phyloP scores from a whole-genome alignment of 2,888 invertebrate species.

The Heliconius cydno region DNA sequence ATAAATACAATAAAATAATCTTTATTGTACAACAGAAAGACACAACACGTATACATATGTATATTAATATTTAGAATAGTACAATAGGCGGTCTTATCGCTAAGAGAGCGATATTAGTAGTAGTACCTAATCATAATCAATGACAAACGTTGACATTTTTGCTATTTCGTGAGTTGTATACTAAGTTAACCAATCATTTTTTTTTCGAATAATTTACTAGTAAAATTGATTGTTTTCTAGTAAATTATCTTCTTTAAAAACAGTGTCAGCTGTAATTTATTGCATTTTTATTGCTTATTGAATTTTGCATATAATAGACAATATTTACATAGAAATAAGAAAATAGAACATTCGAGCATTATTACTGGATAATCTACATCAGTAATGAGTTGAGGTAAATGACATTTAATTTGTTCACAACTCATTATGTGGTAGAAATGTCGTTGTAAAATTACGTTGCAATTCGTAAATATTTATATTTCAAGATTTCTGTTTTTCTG shows the following conservation, averaged over 20 bases:
- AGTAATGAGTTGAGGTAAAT: constrained; percentile 37
- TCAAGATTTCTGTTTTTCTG: constrained; percentile 38
- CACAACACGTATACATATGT: too few species aligned
- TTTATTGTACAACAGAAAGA: too few species aligned
- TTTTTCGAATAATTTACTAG: neutral
- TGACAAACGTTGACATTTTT: neutral
- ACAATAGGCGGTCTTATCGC: too few species aligned
- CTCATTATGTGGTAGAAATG: constrained; percentile 27
- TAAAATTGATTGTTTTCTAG: constrained; percentile 2
- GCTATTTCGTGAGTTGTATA: neutral
- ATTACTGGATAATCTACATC: constrained; percentile 29
- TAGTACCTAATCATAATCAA: neutral
- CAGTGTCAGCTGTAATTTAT: neutral
- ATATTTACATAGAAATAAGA: constrained; percentile 24
- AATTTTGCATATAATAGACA: constrained; percentile 6
- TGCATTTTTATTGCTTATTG: constrained; percentile 2
- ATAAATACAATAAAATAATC: too few species aligned
- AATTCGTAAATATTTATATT: constrained; percentile 34
- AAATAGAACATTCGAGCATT: constrained; percentile 21
- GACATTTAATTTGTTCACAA: constrained; percentile 29
- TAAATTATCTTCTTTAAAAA: neutral
- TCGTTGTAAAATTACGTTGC: constrained; percentile 31
- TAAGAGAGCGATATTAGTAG: neutral
- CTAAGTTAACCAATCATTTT: neutral
- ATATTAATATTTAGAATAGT: too few species aligned